Evolutionary conservation across 2,888 invertebrate species (phyloP).

Genomic region (Pantelozetes paolii): DNA sequence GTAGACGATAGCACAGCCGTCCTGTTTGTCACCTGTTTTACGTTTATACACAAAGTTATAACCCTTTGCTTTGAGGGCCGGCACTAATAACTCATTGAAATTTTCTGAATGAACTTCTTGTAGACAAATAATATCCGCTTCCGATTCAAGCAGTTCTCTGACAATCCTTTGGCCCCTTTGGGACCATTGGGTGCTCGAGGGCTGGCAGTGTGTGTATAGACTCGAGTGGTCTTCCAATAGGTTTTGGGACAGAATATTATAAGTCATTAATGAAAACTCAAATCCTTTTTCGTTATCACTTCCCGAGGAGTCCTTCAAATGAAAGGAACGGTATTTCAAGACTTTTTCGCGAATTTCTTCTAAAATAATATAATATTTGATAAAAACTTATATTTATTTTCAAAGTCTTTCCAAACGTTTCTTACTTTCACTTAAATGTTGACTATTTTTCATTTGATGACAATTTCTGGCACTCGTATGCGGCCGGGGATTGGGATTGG

Average conservation of each 20-base stretch:
- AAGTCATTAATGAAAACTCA: slow-evolving; percentile 68
- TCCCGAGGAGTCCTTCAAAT: neutral
- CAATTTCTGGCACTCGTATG: no score
- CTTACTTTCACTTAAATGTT: neutral
- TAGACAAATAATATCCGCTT: slow-evolving; percentile 70
- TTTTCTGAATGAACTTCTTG: slow-evolving; percentile 87
- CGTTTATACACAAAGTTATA: slow-evolving; percentile 74
- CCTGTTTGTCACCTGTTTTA: slow-evolving; percentile 70
- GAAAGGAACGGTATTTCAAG: neutral
- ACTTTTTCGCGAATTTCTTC: neutral
- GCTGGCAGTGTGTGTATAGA: slow-evolving; percentile 65
- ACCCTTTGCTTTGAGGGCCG: slow-evolving; percentile 57
- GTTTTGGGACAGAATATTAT: slow-evolving; percentile 82
- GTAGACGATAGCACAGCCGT: slow-evolving; percentile 88
- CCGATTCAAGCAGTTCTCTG: slow-evolving; percentile 59
- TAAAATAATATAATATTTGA: no score
- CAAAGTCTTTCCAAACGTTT: no score
- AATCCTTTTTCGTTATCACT: neutral
- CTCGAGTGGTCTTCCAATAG: slow-evolving; percentile 68
- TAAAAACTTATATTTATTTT: no score
- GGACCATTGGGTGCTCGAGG: slow-evolving; percentile 65
- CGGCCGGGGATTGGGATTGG: no score
- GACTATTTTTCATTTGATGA: neutral
- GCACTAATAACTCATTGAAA: slow-evolving; percentile 61
- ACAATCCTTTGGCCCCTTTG: slow-evolving; percentile 60